Base-by-base conservation (phyloP, 35 echinoderm and acorn worm species). In the Patiria miniata region DNA sequence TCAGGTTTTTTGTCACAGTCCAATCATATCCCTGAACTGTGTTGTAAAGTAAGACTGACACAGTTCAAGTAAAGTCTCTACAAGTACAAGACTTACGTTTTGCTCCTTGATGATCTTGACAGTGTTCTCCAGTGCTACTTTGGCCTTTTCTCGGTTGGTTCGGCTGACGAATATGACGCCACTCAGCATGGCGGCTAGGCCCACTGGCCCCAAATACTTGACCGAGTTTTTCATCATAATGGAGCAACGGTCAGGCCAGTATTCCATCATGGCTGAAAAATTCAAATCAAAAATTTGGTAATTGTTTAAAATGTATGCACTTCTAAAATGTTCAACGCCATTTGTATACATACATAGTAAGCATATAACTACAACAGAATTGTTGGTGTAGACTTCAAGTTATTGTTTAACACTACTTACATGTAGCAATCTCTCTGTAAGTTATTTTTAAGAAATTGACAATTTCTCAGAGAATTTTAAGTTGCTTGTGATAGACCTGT, bases 201-300 rank as follows among this genome's bases (percentile, higher is more conserved):
- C 93, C 40, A 95, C 86, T 34, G 93, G 88, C 32, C 93, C 93
- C 40, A 88, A 77, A 47, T 95, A 95, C 76, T 95, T 95, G 29
- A 95, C 78, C 0, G 79, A 73, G 7, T 90, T 82, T 40, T 95
- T 95, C 93, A 95, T 95, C 51, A 95, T 95, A 22, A 83, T 77
- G 7, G 83, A 68, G 42, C 88, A 91, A 38, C 87, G 53, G 2
- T 60, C 36, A 15, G 93, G 93, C 56, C 89, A 91, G 36, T 86
- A 87, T 28, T 95, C 89, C 93, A 95, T 87, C 78, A 95, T 95
- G 26, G 81, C 93, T 95, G 52, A 29, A 90, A 82, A 56, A 18
- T 33, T 4, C 12, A 51, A 36, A 77, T 28, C 33, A 39, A 69
- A 29, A 69, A n/a, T n/a, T n/a, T n/a, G n/a, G n/a, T n/a, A n/a